A percentile compares a stretch with the other conserved stretches of the same genome.
These are phyloP conservation scores for Xenentodon cancila DNA, from an alignment of 2,797 vertebrate species.

Conservation along the genomic window DNA sequence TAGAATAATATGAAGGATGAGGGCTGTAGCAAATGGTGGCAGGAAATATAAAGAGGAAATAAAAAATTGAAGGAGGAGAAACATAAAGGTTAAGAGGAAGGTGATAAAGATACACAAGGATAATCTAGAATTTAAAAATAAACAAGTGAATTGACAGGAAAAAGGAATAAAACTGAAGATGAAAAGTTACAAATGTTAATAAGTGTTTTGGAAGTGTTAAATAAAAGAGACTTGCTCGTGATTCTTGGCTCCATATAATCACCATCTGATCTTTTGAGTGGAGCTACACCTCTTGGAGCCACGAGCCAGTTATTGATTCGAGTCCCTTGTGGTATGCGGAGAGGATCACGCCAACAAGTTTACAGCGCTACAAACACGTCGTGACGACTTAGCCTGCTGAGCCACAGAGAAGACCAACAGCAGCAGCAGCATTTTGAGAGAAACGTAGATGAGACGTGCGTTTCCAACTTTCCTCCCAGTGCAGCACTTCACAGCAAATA, in stretches of 20 bases:
- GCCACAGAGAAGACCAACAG: conserved; percentile 47
- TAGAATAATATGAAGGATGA: neutral
- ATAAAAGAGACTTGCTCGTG: neutral
- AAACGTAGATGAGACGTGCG: conserved; percentile 53
- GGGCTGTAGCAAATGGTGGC: neutral
- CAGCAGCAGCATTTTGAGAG: conserved; percentile 39
- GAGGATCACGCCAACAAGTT: conserved; percentile 74
- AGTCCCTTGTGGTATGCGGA: conserved; percentile 59
- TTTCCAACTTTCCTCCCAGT: conserved; percentile 37
- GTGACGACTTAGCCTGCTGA: conserved; percentile 60
- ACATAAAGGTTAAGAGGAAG: neutral
- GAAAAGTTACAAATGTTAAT: neutral
- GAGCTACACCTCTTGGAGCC: conserved; percentile 35
- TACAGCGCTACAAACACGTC: conserved; percentile 62
- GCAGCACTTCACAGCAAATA: conserved; percentile 46
- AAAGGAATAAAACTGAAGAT: neutral
- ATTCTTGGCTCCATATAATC: conserved; percentile 25
- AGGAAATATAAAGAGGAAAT: neutral
- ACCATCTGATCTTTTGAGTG: conserved; percentile 5
- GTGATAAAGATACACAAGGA: neutral
- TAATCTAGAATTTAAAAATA: neutral
- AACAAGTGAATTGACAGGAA: neutral
- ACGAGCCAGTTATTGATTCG: conserved; percentile 73
- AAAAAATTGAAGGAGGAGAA: neutral
- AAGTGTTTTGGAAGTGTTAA: neutral